A percentile compares a stretch with the other conserved stretches of the same genome.
Conservation (phyloP, 2,797 vertebrate species). For the Austrolebias charrua region DNA sequence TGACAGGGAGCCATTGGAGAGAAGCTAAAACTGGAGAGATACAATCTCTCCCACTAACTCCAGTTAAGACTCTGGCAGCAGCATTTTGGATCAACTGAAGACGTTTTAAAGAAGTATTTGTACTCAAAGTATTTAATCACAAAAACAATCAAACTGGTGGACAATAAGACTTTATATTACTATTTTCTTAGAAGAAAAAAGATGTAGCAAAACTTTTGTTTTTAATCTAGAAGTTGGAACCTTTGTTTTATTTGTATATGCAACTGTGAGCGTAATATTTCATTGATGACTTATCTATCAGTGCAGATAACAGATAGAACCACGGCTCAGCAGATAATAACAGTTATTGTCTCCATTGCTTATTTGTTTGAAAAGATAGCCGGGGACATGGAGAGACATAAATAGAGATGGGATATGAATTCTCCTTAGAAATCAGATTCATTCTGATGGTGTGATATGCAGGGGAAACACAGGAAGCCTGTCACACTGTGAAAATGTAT, state of each 20-base stretch:
- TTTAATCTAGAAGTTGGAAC: no score
- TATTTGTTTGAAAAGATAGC: conserved; percentile 31
- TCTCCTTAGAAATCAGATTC: conserved; percentile 22
- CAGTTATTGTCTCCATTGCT: conserved; percentile 34
- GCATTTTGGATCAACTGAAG: no score
- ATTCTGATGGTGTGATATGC: conserved; percentile 12
- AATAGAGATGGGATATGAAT: neutral
- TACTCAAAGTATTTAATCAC: no score
- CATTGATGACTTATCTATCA: conserved; percentile 1
- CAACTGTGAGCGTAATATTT: conserved; percentile 7
- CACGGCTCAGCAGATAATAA: conserved; percentile 3
- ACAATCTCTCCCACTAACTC: no score
- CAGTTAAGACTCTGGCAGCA: no score
- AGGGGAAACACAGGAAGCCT: neutral
- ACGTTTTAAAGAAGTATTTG: no score
- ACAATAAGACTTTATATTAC: no score
- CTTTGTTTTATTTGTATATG: neutral
- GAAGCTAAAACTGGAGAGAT: no score
- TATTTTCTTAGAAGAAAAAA: no score
- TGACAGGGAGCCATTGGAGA: no score
- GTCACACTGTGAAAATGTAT: conserved; percentile 45
- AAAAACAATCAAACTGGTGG: no score
- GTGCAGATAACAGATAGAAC: neutral
- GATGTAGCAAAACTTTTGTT: no score
- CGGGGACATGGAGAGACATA: conserved; percentile 17